Evolutionary conservation across 2,888 invertebrate species (phyloP), one percentile per base, ranked within the genome.

Genomic region (Eueremaeus valkanovi): DNA sequence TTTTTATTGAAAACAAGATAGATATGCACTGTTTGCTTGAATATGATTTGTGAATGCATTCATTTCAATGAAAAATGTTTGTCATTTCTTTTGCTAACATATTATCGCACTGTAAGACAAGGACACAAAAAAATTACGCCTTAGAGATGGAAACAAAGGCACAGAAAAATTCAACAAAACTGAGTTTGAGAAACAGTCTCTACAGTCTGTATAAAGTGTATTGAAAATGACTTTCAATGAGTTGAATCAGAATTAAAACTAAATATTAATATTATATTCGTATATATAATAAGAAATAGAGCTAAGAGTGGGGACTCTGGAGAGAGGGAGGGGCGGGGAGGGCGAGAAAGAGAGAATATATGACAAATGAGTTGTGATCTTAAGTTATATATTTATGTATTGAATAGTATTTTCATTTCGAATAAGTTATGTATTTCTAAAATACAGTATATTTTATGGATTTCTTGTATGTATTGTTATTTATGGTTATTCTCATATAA

Each of bases 401-500:
- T 18, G 51, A 6, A 51, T n/a, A n/a, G 18, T 18, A n/a, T n/a
- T 51, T 51, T 51, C 5, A 18, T 51, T 18, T 8, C 6, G 21
- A 51, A 51, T 51, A 51, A 21, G 61, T 61, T 61, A 61, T 61
- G 61, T 61, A 61, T 61, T 61, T 61, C 31, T 6, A 29, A 61
- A 61, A 61, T 21, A 51, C 18, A 51, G 51, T 51, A 5, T 51
- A 11, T 24, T 24, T 29, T 31, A 3, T 51, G 51, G 5, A 51
- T 33, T 61, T 61, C 61, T 29, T 16, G 16, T 21, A 61, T 16
- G 61, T 29, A 61, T 61, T 61, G 31, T 61, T 61, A 61, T 61
- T 61, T 29, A 61, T 61, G 61, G 31, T 31, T 51, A n/a, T 45
- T 8, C 11, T 45, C 45, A 21, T n/a, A 51, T 51, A 6, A n/a